Evolutionary conservation across 2,888 invertebrate genomes (phyloP), one percentile per base, ranked within the genome.

Genomic region (Coecobrya sp.): DNA sequence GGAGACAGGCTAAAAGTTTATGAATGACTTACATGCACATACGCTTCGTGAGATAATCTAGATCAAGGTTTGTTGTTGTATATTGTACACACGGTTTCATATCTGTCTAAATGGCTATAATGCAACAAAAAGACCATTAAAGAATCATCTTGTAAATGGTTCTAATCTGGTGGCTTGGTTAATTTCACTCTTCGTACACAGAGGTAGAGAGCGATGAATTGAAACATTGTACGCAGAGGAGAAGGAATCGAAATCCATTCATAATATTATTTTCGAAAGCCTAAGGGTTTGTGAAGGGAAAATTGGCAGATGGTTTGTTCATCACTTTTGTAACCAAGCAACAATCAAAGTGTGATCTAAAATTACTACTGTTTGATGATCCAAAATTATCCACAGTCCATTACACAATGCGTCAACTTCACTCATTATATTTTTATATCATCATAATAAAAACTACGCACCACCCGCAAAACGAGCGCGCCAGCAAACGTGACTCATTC

Each of bases 31-130:
- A 5, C 30, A n/a, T 70, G 36, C 30, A 36, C 36, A n/a, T 36
- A 1, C n/a, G n/a, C n/a, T n/a, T n/a, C n/a, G n/a, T 36, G 68
- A 16, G 70, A 86, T 30, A 70, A 86, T 86, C 25, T 86, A 49
- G 86, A 86, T 70, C 86, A 86, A 86, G 86, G 86, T 30, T 70
- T 68, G n/a, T 19, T 68, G 22, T n/a, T n/a, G n/a, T n/a, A n/a
- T 70, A 22, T 16, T 65, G 25, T 27, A n/a, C n/a, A n/a, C n/a
- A n/a, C n/a, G 2, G 27, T 25, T 65, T 19, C 65, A 65, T 65
- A 16, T 59, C 2, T 59, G 19, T 59, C 7, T 59, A 0, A 65
- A 13, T 65, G 22, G 11, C 11, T 65, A n/a, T n/a, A 19, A 65
- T 42, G 19, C 45, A 49, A 76, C 45, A 65, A 65, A 27, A 16